Base-by-base conservation (phyloP, 2,113 vertebrate genomes). In the Platycercus adscitus region DNA sequence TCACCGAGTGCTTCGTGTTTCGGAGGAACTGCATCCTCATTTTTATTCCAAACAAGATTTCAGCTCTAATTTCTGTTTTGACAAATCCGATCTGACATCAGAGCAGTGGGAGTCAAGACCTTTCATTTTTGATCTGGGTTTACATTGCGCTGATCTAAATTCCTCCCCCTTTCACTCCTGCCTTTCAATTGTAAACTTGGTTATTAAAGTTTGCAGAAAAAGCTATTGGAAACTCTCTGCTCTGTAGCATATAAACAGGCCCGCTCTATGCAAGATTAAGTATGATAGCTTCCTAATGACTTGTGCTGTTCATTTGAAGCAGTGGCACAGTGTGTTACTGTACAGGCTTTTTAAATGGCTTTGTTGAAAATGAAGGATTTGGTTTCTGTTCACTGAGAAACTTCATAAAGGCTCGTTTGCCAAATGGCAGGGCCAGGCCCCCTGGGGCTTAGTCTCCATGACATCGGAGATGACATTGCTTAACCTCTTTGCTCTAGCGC, bases 91-190 rank as follows among this genome's bases (percentile, higher is more conserved):
- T 89, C 92, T 96, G 96, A 97, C 90, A 89, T 72, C 58, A 93
- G 91, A 95, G 90, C 87, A 88, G 96, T 96, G 81, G 89, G 94
- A 97, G 95, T 93, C 87, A 72, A 81, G 94, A 91, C 93, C 95
- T 97, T 95, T 96, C 95, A 82, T 95, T 97, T 97, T 78, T 96
- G 81, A 95, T 96, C 86, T 93, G 18, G 90, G 88, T 97, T 97
- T 96, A 93, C 91, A 83, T 53, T 47, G 68, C 6, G 10, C 86
- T 93, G 91, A 96, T 97, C 95, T 94, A 10, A 94, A 95, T 96
- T 94, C 93, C 85, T 93, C 93, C 93, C 65, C 88, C 84, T 97
- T 66, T 91, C 29, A 17, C 83, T 94, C 91, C 43, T 81, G 76
- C 91, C 82, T 98, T 94, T 91, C 95, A 81, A 6, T 83, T 96